Conservation (phyloP, 2,113 vertebrate genomes). For the Percina caprodes region DNA sequence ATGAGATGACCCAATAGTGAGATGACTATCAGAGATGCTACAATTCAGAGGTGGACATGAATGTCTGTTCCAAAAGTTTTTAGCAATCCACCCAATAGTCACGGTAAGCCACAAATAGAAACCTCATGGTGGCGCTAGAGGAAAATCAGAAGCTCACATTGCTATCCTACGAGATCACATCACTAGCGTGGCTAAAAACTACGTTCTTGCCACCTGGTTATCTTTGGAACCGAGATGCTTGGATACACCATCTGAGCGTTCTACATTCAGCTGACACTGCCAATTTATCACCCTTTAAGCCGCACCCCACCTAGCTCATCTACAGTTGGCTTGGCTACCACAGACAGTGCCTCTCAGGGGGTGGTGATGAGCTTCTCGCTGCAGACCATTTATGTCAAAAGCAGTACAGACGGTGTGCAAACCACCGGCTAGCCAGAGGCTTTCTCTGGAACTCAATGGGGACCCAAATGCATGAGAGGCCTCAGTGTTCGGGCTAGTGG, state of each 20-base stretch:
- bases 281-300: slow-evolving; percentile 33
- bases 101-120: neutral
- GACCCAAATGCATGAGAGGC: slow-evolving; percentile 57
- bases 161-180: neutral
- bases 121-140: neutral
- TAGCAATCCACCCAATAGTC: neutral
- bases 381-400: slow-evolving; percentile 39
- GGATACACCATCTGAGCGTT: slow-evolving; percentile 10
- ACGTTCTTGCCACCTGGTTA: slow-evolving; percentile 6
- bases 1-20: neutral
- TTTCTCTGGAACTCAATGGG: slow-evolving; percentile 50
- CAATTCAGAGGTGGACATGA: neutral
- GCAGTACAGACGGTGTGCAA: slow-evolving; percentile 49
- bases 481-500: slow-evolving; percentile 66
- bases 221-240: slow-evolving; percentile 20
- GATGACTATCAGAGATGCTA: neutral
- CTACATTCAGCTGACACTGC: slow-evolving; percentile 44
- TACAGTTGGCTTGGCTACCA: slow-evolving; percentile 42
- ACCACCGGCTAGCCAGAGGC: slow-evolving; percentile 40
- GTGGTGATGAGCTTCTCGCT: slow-evolving; percentile 8
- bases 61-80: neutral
- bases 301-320: slow-evolving; percentile 45
- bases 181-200: neutral
- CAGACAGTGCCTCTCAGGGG: slow-evolving; percentile 18
- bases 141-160: neutral